Evolutionary conservation across 2,888 invertebrate genomes (phyloP), one percentile per base, ranked within the genome.

Genomic region (Mylabris sibirica): DNA sequence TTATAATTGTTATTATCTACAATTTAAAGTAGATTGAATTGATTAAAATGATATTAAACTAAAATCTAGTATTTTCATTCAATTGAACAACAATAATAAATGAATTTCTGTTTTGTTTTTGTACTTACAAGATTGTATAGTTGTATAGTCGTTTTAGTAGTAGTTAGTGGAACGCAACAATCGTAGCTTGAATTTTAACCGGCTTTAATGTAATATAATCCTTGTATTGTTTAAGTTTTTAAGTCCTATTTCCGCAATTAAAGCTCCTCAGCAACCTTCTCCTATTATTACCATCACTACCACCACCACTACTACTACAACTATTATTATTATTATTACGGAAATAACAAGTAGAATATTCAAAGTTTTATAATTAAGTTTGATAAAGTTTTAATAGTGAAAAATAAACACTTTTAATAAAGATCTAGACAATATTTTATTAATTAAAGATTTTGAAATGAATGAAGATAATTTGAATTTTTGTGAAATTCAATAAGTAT

Each of bases 201-300:
- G 62, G 67, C 70, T 67, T 67, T 70, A 67, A 67, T 65, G 70
- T 67, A 74, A 77, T 75, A 76, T 80, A 80, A 80, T 80, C 79
- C 77, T 71, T 69, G 76, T 76, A 81, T 82, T 82, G 81, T 82
- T 80, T 78, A 81, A 82, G 80, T 82, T 82, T 81, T 82, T 80
- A 79, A 82, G 79, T 80, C 77, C 78, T 76, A 80, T 81, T 81
- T 82, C 82, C 81, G 80, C 80, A 80, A 81, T 81, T 81, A 82
- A 81, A 81, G 77, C 79, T 77, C 73, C 75, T 71, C 73, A 44
- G n/a, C 17, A 44, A 44, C 44, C n/a, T 6, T 44, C 44, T 17
- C n/a, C 44, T 8, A 14, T 41, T n/a, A 17, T 11, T n/a, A n/a
- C n/a, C n/a, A n/a, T n/a, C n/a, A n/a, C n/a, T n/a, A n/a, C n/a